Percentiles rank a stretch among this genome's conserved stretches.
Evolutionary conservation across 2,797 vertebrate genomes (phyloP).

Genomic region (Cynopterus sphinx): DNA sequence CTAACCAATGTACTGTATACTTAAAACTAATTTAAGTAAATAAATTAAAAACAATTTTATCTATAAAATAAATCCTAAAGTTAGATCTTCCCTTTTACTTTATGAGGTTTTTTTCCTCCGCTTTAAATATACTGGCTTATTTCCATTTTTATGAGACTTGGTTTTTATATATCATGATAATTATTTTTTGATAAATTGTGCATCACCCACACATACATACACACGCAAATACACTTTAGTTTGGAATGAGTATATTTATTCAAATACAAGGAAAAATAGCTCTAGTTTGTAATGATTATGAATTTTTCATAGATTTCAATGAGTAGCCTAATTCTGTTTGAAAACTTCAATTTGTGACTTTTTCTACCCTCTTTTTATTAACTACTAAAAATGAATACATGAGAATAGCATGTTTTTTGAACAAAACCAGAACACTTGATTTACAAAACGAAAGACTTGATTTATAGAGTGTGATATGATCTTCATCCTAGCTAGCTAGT

Average conservation of each 20-base stretch:
- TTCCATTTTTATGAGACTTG: conserved; percentile 40
- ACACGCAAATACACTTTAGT: not conserved
- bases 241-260: not conserved
- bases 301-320: conserved; percentile 43
- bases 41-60: too few relatives aligned
- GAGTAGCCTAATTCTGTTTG: conserved; percentile 38
- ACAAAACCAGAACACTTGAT: not conserved
- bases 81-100: not conserved
- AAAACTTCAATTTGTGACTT: not conserved
- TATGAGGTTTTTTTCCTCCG: not conserved
- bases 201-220: not conserved
- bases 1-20: too few relatives aligned
- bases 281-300: not conserved
- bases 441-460: not conserved
- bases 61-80: not conserved
- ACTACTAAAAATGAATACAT: not conserved
- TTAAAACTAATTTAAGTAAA: too few relatives aligned
- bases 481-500: not conserved
- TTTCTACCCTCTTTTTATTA: conserved; percentile 26
- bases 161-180: conserved; percentile 29
- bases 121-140: not conserved
- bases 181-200: conserved; percentile 45
- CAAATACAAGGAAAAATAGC: not conserved
- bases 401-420: not conserved
- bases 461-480: not conserved